These are phyloP conservation scores for Drosophila littoralis DNA, from an alignment of 1,140 invertebrate genomes.

Conservation along the genomic window DNA sequence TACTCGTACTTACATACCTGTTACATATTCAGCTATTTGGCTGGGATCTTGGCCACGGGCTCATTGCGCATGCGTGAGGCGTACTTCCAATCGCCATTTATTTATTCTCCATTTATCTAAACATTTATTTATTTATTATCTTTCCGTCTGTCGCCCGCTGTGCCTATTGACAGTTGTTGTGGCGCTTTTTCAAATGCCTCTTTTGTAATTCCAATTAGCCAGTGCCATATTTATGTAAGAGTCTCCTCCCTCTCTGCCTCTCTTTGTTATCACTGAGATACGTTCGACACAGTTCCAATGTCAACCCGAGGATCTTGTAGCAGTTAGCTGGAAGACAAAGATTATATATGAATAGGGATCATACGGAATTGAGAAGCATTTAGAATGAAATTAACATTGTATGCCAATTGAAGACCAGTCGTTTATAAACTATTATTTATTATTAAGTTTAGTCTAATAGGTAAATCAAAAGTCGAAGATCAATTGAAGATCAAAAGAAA, in stretches of 20 bases:
- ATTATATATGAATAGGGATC: background rate
- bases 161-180: slow-evolving; percentile 69
- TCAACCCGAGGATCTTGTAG: slow-evolving; percentile 11
- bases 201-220: slow-evolving; percentile 80
- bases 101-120: slow-evolving; percentile 82
- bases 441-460: no score
- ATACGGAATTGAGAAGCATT: no score
- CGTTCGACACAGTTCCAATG: slow-evolving; percentile 52
- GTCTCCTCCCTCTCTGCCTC: slow-evolving; percentile 4
- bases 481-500: no score
- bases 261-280: slow-evolving; percentile 5
- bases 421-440: no score
- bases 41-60: slow-evolving; percentile 47
- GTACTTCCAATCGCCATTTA: slow-evolving; percentile 76
- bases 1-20: background rate
- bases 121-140: slow-evolving; percentile 82
- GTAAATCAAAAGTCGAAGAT: no score
- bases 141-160: slow-evolving; percentile 47
- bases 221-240: slow-evolving; percentile 68
- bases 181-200: slow-evolving; percentile 79
- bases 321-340: background rate
- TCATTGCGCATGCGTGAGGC: slow-evolving; percentile 71
- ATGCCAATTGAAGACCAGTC: no score
- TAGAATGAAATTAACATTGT: no score
- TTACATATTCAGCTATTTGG: slow-evolving; percentile 14